Conservation (phyloP, 2,113 vertebrate species). For the Nettapus auritus region DNA sequence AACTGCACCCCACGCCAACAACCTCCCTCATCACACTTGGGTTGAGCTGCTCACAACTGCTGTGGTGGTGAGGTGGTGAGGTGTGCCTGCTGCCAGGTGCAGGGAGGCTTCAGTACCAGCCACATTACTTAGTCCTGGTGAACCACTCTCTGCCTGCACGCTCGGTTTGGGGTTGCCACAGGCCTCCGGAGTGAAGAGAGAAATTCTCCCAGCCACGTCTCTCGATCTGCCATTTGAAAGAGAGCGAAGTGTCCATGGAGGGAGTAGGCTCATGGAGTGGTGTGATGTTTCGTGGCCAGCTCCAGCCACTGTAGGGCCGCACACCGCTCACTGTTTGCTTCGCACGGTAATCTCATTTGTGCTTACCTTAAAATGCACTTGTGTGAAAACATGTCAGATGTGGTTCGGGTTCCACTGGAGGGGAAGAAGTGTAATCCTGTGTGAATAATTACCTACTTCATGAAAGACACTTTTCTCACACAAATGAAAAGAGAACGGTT, state of each 20-base stretch:
- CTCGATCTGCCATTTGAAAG: rapidly evolving
- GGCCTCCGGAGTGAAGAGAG: neutral
- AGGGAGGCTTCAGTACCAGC: rapidly evolving
- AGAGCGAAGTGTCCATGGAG: neutral
- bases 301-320: rapidly evolving
- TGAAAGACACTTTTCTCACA: neutral
- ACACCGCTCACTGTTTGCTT: neutral
- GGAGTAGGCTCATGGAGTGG: neutral
- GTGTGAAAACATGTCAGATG: neutral
- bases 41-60: neutral
- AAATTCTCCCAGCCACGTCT: neutral
- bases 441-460: neutral
- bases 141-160: neutral
- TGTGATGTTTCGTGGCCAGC: neutral
- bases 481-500: neutral
- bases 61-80: neutral
- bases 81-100: neutral
- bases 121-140: rapidly evolving
- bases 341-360: neutral
- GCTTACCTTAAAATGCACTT: neutral
- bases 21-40: rapidly evolving
- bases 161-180: rapidly evolving
- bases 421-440: neutral
- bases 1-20: rapidly evolving
- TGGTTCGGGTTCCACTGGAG: neutral